phyloP scores from a whole-genome alignment of 2,888 invertebrate species.

The Platycnemis pennipes region DNA sequence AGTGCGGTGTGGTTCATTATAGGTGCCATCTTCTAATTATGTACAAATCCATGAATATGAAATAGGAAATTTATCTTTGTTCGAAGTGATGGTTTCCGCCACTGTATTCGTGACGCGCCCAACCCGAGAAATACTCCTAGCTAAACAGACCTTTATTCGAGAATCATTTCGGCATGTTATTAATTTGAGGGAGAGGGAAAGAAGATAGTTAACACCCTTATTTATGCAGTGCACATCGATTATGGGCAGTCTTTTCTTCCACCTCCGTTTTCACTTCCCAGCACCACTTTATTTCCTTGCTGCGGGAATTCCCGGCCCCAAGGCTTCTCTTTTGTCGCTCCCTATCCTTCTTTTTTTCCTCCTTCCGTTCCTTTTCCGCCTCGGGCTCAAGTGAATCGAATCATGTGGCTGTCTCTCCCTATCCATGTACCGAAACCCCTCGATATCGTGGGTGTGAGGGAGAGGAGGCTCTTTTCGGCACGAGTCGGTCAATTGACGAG shows the following conservation, averaged over 20 bases:
- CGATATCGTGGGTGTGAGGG: conserved; percentile 25
- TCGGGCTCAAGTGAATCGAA: conserved; percentile 6
- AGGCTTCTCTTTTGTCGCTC: background rate
- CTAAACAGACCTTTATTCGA: no score
- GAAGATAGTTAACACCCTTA: no score
- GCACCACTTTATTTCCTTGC: background rate
- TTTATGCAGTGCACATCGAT: no score
- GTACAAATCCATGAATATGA: no score
- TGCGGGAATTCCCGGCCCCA: background rate
- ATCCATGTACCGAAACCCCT: background rate
- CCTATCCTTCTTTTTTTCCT: background rate
- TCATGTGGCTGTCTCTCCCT: background rate
- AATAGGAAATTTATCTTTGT: no score
- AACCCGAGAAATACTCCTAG: no score
- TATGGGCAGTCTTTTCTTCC: background rate
- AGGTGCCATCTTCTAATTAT: no score
- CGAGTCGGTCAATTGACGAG: conserved; percentile 37
- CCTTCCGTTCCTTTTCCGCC: background rate
- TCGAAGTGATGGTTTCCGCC: no score
- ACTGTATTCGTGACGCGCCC: no score
- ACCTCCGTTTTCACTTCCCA: background rate
- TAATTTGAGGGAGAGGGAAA: no score
- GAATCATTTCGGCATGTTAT: no score
- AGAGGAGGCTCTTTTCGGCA: conserved; percentile 17
- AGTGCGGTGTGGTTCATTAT: no score